Evolutionary conservation across 2,113 vertebrate species (phyloP).

Genomic region (Nannobrachium achirus): DNA sequence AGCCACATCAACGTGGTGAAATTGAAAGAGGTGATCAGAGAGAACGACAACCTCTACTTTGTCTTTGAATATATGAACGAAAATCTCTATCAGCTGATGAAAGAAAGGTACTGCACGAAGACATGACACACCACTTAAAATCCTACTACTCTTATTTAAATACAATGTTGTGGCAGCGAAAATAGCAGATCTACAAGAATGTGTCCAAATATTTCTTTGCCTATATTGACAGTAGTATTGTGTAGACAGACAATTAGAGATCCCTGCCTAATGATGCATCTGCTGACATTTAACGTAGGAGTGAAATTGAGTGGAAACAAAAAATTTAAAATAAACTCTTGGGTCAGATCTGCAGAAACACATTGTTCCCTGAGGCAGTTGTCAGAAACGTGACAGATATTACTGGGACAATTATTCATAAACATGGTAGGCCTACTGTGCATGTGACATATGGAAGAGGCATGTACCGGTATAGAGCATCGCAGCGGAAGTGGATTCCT

Average conservation of each 20-base stretch:
- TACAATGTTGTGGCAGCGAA: too few relatives aligned
- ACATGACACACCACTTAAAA: too few relatives aligned
- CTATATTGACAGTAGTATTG: too few relatives aligned
- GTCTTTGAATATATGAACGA: constrained; percentile 99
- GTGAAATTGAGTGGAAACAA: constrained; percentile 4
- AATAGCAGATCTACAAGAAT: too few relatives aligned
- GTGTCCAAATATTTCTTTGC: too few relatives aligned
- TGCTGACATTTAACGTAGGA: constrained; percentile 27
- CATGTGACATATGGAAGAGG: too few relatives aligned
- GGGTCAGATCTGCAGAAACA: constrained; percentile 84
- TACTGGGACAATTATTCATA: constrained; percentile 92
- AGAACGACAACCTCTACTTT: constrained; percentile 98
- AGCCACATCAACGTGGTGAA: constrained; percentile 98
- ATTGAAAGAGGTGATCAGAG: constrained; percentile 96
- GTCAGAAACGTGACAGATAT: constrained; percentile 91
- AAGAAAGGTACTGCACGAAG: constrained; percentile 85
- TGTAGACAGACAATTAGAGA: too few relatives aligned
- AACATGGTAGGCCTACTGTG: constrained; percentile 85
- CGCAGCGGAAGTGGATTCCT: too few relatives aligned
- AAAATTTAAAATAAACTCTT: too few relatives aligned
- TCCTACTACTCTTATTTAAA: too few relatives aligned
- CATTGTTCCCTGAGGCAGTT: constrained; percentile 89
- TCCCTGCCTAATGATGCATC: neutral
- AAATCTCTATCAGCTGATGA: constrained; percentile 99
- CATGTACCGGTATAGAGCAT: too few relatives aligned